Evolutionary conservation across 2,888 invertebrate species (phyloP).

Genomic region (Euphydryas editha): DNA sequence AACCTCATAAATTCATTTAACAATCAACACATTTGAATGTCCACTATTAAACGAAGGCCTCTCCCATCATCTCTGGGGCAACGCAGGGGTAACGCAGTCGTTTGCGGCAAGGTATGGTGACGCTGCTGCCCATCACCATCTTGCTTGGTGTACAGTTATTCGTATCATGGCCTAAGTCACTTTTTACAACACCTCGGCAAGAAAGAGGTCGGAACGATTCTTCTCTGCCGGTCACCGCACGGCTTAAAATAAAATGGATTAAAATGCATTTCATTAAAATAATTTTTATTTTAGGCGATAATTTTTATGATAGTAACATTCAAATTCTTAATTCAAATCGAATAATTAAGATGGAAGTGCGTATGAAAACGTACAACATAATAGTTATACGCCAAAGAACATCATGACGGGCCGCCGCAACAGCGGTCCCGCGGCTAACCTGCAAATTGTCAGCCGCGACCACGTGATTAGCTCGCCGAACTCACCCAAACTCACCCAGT

Average conservation of each 20-base stretch:
- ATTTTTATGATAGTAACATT: background rate
- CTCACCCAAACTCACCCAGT: conserved; percentile 35
- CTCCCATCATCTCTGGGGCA: too few species aligned
- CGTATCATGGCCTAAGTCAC: too few species aligned
- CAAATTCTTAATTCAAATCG: background rate
- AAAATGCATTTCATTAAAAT: too few species aligned
- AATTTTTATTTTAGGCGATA: background rate
- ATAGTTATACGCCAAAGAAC: conserved; percentile 45
- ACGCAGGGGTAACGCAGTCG: too few species aligned
- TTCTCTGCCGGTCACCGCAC: too few species aligned
- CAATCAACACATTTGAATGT: background rate
- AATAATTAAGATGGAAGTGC: conserved; percentile 8
- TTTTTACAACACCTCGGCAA: too few species aligned
- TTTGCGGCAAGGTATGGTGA: too few species aligned
- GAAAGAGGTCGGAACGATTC: too few species aligned
- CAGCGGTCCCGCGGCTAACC: conserved; percentile 62
- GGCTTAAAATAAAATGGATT: too few species aligned
- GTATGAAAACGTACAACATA: conserved; percentile 37
- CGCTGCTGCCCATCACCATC: too few species aligned
- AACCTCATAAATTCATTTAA: background rate
- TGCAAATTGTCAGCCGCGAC: conserved; percentile 60
- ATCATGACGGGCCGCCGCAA: conserved; percentile 44
- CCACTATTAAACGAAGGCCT: too few species aligned
- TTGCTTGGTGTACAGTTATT: too few species aligned
- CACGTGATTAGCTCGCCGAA: conserved; percentile 64